Evolutionary conservation across 2,888 invertebrate species (phyloP).

Genomic region (Apoda limacodes): DNA sequence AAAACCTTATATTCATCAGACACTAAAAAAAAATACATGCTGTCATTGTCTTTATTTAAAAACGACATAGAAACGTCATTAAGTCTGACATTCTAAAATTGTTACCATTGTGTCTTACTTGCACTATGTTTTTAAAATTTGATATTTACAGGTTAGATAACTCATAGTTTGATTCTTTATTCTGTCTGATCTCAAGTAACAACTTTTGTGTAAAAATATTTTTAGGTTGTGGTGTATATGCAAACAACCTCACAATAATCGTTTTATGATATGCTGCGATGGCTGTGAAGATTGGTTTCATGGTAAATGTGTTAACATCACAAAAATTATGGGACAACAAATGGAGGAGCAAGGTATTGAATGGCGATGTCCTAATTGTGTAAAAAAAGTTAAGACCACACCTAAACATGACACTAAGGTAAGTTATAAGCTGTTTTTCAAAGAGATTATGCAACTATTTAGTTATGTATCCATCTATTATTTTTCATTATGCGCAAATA

Average conservation of each 20-base stretch:
- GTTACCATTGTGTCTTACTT: neutral
- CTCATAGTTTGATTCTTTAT: neutral
- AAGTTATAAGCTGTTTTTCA: too few relatives aligned
- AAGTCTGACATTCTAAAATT: too few relatives aligned
- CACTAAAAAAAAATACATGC: too few relatives aligned
- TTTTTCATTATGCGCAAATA: too few relatives aligned
- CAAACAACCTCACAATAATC: constrained; percentile 92
- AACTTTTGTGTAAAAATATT: constrained; percentile 10
- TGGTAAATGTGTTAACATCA: constrained; percentile 96
- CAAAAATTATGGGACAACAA: constrained; percentile 89
- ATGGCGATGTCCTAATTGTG: constrained; percentile 91
- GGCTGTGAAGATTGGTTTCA: constrained; percentile 98
- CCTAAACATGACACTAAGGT: constrained; percentile 33
- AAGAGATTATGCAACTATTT: too few relatives aligned
- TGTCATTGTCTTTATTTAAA: too few relatives aligned
- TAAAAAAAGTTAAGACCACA: constrained; percentile 62
- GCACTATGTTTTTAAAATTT: constrained; percentile 1
- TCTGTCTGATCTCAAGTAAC: neutral
- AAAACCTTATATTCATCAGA: too few relatives aligned
- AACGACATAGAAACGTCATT: too few relatives aligned
- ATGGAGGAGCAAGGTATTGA: constrained; percentile 91
- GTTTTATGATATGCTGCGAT: constrained; percentile 98
- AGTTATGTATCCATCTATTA: too few relatives aligned
- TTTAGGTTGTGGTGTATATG: constrained; percentile 93
- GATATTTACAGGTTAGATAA: too few relatives aligned